A percentile compares a stretch with the other conserved stretches of the same genome.
Conservation (phyloP, 2,113 vertebrate species). For the Apteryx owenii region DNA sequence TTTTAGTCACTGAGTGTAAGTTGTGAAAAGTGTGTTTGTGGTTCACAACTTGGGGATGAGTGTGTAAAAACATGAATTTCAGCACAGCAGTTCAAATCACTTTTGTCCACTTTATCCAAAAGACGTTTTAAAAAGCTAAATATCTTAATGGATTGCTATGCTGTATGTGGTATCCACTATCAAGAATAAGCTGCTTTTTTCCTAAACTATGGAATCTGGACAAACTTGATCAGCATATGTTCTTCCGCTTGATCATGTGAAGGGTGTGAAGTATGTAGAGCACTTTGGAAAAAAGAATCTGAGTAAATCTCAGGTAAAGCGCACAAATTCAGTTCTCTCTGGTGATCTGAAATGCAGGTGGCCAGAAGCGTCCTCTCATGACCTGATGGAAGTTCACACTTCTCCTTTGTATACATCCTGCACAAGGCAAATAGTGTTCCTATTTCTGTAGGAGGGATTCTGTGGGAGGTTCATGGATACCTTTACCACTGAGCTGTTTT, state of each 20-base stretch:
- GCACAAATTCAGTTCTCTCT: neutral
- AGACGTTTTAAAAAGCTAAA: neutral
- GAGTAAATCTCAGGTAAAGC: neutral
- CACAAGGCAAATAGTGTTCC: fast-evolving
- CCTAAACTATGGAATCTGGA: neutral
- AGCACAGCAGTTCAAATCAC: neutral
- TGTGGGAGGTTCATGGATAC: neutral
- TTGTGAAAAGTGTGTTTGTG: neutral
- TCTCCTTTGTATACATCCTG: neutral
- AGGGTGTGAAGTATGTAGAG: neutral
- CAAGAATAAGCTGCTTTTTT: neutral
- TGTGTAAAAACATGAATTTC: neutral
- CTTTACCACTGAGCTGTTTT: neutral
- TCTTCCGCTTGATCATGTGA: neutral
- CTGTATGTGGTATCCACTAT: neutral
- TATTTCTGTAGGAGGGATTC: too few species aligned
- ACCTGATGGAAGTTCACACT: neutral
- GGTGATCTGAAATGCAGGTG: neutral
- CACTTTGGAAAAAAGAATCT: neutral
- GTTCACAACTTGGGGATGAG: neutral
- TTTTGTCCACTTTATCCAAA: neutral
- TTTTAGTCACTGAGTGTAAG: neutral
- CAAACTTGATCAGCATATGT: neutral
- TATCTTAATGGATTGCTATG: neutral
- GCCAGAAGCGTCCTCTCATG: neutral